Evolutionary conservation across 2,113 vertebrate genomes (phyloP).

Genomic region (Zeus faber): DNA sequence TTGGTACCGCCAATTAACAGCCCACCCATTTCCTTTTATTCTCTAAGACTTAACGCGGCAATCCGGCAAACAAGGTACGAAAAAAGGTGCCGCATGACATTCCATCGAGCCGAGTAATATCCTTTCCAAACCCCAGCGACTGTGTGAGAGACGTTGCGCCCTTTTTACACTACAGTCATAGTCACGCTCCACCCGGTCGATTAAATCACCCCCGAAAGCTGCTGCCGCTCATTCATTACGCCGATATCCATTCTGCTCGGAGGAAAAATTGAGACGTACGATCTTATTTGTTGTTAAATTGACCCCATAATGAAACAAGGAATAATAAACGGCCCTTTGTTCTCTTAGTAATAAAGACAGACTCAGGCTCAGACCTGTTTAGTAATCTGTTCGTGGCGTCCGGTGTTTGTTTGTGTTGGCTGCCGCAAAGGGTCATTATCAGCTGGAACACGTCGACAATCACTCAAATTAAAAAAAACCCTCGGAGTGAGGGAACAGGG

Average conservation of each 20-base stretch:
- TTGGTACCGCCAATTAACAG: constrained; percentile 14
- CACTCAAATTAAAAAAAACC: constrained; percentile 9
- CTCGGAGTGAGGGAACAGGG: constrained; percentile 28
- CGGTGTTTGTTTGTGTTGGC: constrained; percentile 68
- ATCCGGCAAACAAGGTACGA: constrained; percentile 24
- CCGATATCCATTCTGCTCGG: neutral
- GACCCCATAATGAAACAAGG: constrained; percentile 10
- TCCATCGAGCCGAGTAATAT: constrained; percentile 47
- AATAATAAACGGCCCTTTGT: constrained; percentile 23
- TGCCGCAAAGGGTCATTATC: constrained; percentile 40
- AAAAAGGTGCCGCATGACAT: constrained; percentile 36
- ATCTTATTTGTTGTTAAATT: constrained; percentile 1
- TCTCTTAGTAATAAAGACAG: constrained; percentile 22
- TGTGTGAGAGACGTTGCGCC: constrained; percentile 16
- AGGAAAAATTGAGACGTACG: neutral
- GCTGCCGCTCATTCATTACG: neutral
- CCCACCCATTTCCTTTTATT: constrained; percentile 69
- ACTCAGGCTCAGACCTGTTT: constrained; percentile 20
- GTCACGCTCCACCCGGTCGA: too few species aligned
- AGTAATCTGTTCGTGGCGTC: constrained; percentile 46
- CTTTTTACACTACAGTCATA: neutral
- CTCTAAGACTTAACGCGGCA: constrained; percentile 45
- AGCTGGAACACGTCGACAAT: constrained; percentile 13
- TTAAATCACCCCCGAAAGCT: neutral
- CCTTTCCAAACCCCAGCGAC: constrained; percentile 30